Conservation (phyloP, 1,140 invertebrate species). For the Popillia japonica region DNA sequence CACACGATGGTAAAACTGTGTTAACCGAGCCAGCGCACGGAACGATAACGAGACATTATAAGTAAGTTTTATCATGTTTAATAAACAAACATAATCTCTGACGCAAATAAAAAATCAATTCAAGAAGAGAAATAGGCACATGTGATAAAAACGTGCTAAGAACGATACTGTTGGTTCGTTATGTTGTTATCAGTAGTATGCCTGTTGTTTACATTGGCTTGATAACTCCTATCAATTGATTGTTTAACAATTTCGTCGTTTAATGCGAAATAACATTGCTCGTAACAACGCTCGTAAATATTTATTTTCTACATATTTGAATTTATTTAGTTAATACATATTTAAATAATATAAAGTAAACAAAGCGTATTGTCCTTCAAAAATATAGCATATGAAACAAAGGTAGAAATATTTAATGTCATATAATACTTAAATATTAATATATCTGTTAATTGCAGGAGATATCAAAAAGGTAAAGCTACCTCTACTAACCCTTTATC, state of each 20-base stretch:
- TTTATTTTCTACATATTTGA: too few species aligned
- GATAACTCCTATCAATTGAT: constrained; percentile 7
- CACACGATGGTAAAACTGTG: constrained; percentile 94
- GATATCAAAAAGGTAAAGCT: constrained; percentile 93
- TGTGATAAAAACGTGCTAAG: background rate
- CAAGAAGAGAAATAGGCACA: background rate
- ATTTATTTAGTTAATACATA: too few species aligned
- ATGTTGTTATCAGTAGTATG: background rate
- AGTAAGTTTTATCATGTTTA: constrained; percentile 61
- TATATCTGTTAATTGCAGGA: constrained; percentile 39
- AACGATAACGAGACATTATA: constrained; percentile 93
- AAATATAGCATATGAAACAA: background rate
- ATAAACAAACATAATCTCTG: background rate
- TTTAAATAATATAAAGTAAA: too few species aligned
- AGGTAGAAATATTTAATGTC: background rate
- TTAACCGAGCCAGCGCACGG: constrained; percentile 97
- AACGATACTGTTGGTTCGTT: background rate
- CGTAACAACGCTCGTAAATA: too few species aligned
- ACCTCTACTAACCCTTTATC: constrained; percentile 97
- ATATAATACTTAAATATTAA: background rate
- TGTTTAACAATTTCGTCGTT: background rate
- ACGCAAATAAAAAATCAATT: constrained; percentile 19
- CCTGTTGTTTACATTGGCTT: background rate
- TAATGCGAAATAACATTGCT: too few species aligned
- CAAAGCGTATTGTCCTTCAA: background rate